Base-by-base conservation (phyloP, 1,140 invertebrate genomes). In the Drosophila kepulauana region DNA sequence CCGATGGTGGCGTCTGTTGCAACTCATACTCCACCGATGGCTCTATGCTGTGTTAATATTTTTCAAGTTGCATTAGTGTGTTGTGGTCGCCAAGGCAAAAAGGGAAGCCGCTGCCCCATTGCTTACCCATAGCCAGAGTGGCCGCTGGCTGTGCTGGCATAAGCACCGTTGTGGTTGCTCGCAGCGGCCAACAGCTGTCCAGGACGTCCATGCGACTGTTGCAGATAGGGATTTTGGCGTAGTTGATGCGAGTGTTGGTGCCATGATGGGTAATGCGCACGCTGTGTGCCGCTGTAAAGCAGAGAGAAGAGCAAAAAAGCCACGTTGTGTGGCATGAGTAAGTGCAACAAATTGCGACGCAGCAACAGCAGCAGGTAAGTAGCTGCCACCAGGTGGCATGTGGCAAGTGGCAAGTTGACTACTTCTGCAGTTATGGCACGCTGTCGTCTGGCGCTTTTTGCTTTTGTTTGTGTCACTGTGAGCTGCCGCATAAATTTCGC, bases 91-190 rank as follows among this genome's bases (percentile, higher is more conserved):
- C 6, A 16, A 8, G 38, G 5, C 38, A 6, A 33, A 3, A 38
- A 41, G 45, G 6, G 6, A 20, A 5, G 30, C 5, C 30, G 30
- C 5, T 11, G 3, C 4, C 15, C 0, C 20, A 3, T 0, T 25
- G 57, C 82, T 91, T 81, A 91, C 91, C 90, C 86, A 57, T 91
- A 91, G 57, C 91, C 91, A 0, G 91, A 91, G 51, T 88, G 86
- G 45, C 76, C 88, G 69, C 76, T 77, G 30, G 59, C 48, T 20
- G 71, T 35, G 54, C 69, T 51, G 43, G 79, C 61, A 56, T 81
- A 91, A 71, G 78, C 82, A 62, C 82, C 78, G 70, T 87, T 89
- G 68, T 81, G 67, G 72, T 67, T 79, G 52, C 79, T 88, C 4
- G 61, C 82, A 2, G 56, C 78, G 46, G 61, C 71, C 67, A 78